These are phyloP conservation scores for Psephotus haematonotus DNA, from an alignment of 2,113 vertebrate genomes.

Conservation along the genomic window DNA sequence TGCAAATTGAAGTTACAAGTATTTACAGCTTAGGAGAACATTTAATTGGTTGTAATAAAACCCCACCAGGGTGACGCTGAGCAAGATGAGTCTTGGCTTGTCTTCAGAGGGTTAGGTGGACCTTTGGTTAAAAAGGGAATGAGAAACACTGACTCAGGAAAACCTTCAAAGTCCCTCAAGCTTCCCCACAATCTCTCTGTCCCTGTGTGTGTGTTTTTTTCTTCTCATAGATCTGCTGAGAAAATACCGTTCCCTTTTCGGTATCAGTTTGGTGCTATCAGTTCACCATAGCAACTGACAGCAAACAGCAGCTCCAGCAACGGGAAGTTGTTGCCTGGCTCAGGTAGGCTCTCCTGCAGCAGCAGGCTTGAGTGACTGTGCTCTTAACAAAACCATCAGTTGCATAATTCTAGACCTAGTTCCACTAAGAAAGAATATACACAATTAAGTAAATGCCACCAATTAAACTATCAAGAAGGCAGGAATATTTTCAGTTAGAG, in stretches of 20 bases:
- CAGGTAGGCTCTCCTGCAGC: not conserved
- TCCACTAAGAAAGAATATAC: not conserved
- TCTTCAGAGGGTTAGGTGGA: not conserved
- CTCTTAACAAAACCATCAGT: not conserved
- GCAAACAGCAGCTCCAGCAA: slow-evolving; percentile 29
- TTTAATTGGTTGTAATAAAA: not conserved
- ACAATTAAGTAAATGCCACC: not conserved
- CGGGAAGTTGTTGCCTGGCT: slow-evolving; percentile 28
- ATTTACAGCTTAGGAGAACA: not conserved
- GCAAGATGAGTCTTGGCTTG: not conserved
- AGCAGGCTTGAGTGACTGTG: not conserved
- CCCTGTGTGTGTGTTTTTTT: not conserved
- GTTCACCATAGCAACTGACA: slow-evolving; percentile 64
- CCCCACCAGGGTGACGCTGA: not conserved
- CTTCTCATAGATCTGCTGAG: not conserved
- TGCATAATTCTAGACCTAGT: not conserved
- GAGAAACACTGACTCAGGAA: not conserved
- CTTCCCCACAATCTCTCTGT: not conserved
- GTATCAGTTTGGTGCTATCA: slow-evolving; percentile 31
- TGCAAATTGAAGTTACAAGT: not conserved
- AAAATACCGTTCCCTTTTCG: not conserved
- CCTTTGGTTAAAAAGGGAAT: not conserved
- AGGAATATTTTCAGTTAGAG: not conserved
- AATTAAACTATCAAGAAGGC: slow-evolving; percentile 5
- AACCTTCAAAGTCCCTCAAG: not conserved